A percentile compares a stretch with the other conserved stretches of the same genome.
phyloP scores from a whole-genome alignment of 2,797 vertebrate species.

The Rhinichthys osculus region DNA sequence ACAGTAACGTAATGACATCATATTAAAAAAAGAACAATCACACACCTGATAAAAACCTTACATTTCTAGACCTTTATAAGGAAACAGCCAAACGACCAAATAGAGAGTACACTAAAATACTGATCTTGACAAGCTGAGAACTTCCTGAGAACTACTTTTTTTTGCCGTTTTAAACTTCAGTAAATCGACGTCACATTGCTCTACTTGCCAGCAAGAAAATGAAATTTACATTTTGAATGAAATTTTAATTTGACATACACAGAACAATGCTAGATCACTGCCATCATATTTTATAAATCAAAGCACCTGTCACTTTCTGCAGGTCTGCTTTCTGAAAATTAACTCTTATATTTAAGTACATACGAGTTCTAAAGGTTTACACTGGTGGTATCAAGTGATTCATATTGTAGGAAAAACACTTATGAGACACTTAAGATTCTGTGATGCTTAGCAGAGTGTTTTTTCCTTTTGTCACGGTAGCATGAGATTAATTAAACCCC shows the following conservation, averaged over 20 bases:
- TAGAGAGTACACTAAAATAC: too few species aligned
- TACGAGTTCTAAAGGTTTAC: neutral
- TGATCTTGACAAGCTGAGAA: too few species aligned
- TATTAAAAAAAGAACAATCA: too few species aligned
- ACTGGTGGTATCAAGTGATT: neutral
- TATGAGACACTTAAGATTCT: constrained; percentile 43
- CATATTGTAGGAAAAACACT: neutral
- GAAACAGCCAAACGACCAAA: too few species aligned
- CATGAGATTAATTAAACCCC: constrained; percentile 74
- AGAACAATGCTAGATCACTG: neutral
- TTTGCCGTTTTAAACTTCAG: neutral
- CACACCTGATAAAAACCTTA: too few species aligned
- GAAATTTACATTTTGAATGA: neutral
- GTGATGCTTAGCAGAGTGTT: constrained; percentile 58
- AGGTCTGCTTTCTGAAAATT: neutral
- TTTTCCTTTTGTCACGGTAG: constrained; percentile 55
- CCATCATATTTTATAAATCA: neutral
- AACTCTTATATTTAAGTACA: neutral
- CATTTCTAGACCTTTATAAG: too few species aligned
- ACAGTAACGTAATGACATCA: too few species aligned
- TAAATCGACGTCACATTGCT: neutral
- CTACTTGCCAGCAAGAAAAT: neutral
- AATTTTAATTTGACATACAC: neutral
- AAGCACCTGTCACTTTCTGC: neutral
- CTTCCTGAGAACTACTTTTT: too few species aligned